phyloP scores from a whole-genome alignment of 2,113 vertebrate species.

The Gopherus evgoodei region DNA sequence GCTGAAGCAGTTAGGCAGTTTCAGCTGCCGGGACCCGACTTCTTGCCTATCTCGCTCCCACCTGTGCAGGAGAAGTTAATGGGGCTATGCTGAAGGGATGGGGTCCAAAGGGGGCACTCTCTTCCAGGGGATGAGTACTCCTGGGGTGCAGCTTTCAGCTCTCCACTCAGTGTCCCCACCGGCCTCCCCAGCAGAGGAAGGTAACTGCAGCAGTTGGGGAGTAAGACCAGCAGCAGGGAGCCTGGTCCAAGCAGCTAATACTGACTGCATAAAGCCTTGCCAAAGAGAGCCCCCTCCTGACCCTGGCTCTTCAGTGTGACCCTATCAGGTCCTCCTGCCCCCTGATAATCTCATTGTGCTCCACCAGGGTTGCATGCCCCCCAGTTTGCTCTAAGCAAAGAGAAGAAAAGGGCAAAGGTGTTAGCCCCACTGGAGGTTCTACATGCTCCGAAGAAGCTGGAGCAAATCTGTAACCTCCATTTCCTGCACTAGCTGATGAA shows the following conservation, averaged over 20 bases:
- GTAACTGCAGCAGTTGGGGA: too few species aligned
- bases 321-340: neutral
- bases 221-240: neutral
- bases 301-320: neutral
- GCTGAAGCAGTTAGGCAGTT: too few species aligned
- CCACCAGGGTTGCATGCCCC: neutral
- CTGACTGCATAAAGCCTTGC: neutral
- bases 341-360: neutral
- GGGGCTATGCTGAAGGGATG: too few species aligned
- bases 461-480: neutral
- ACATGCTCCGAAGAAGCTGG: neutral
- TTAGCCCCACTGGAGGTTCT: neutral
- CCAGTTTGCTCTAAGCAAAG: neutral
- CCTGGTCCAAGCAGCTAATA: neutral
- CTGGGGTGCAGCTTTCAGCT: too few species aligned
- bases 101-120: too few species aligned
- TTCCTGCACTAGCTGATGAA: neutral
- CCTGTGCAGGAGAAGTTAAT: too few species aligned
- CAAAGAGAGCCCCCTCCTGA: neutral
- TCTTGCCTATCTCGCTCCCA: too few species aligned
- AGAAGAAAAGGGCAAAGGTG: neutral
- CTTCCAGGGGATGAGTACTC: too few species aligned
- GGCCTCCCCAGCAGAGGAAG: too few species aligned
- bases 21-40: too few species aligned
- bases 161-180: too few species aligned